Evolutionary conservation across 1,140 invertebrate genomes (phyloP), one percentile per base, ranked within the genome.

Genomic region (Arion vulgaris): DNA sequence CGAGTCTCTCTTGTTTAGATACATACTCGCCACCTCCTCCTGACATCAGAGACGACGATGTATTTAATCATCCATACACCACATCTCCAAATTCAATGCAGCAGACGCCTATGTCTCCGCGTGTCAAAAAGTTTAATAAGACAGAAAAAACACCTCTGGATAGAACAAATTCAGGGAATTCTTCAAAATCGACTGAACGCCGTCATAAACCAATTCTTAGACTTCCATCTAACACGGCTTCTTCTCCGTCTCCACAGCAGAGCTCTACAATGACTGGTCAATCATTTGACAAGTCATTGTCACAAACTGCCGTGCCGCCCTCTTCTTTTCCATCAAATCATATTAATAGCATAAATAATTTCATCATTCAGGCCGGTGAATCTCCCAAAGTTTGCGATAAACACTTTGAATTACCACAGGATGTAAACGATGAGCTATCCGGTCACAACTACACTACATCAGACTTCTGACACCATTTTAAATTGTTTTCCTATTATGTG

Each of bases 311-410:
- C 68, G 23, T 13, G 28, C 32, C 39, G n/a, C 11, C 57, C 38
- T 36, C 49, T 71, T 49, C 81, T 74, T 39, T 32, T 62, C n/a
- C 45, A 51, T 32, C 73, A 71, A 66, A 82, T 51, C 62, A 38
- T 17, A 5, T 32, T 23, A 41, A n/a, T 13, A 74, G 15, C 26
- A 41, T 51, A 26, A 28, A 26, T 51, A 74, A 38, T 23, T 45
- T 74, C 9, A 74, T 74, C 36, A 74, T 39, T 34, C 38, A 74
- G 23, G 0, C 34, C 0, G 45, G 26, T 2, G 38, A 28, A 9
- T 28, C 39, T 17, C 73, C 45, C 11, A 51, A 28, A 53, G 41
- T 51, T 34, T 51, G 19, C 26, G 28, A 53, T 53, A 76, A 49
- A 28, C 13, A 49, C 39, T 38, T 26, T 15, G 41, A 76, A 23